These are phyloP conservation scores for Morpho achilles DNA, from an alignment of 2,888 invertebrate species.

Conservation along the genomic window DNA sequence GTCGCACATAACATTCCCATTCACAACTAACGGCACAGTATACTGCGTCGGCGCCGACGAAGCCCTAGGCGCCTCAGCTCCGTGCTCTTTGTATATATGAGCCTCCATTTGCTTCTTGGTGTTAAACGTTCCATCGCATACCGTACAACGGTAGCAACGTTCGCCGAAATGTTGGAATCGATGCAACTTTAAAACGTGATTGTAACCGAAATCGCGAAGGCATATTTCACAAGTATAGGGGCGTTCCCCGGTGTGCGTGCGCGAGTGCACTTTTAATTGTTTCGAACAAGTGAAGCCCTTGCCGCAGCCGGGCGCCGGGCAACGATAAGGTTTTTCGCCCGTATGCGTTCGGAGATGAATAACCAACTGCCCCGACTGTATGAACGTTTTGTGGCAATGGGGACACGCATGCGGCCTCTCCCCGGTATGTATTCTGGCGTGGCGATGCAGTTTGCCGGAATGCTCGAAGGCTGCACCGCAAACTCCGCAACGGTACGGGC, in stretches of 20 bases:
- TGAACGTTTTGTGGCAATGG: constrained; percentile 93
- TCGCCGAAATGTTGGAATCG: constrained; percentile 94
- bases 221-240: constrained; percentile 95
- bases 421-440: constrained; percentile 94
- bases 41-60: constrained; percentile 53
- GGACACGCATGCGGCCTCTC: constrained; percentile 94
- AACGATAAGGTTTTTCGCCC: constrained; percentile 91
- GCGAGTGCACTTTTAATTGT: constrained; percentile 93
- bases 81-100: constrained; percentile 83
- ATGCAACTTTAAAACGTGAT: constrained; percentile 93
- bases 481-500: constrained; percentile 93
- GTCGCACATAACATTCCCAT: constrained; percentile 66
- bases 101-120: constrained; percentile 95
- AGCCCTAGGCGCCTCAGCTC: constrained; percentile 72
- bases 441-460: constrained; percentile 92
- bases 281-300: constrained; percentile 96
- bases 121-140: constrained; percentile 93
- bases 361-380: constrained; percentile 93
- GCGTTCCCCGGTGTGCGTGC: constrained; percentile 94
- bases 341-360: constrained; percentile 94
- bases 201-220: constrained; percentile 93
- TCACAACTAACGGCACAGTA: constrained; percentile 47
- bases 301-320: constrained; percentile 88
- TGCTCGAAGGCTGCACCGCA: constrained; percentile 94
- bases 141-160: constrained; percentile 94